A percentile compares a stretch with the other conserved stretches of the same genome.
Evolutionary conservation across 2,797 vertebrate genomes (phyloP).

Genomic region (Bovichtus diacanthus): DNA sequence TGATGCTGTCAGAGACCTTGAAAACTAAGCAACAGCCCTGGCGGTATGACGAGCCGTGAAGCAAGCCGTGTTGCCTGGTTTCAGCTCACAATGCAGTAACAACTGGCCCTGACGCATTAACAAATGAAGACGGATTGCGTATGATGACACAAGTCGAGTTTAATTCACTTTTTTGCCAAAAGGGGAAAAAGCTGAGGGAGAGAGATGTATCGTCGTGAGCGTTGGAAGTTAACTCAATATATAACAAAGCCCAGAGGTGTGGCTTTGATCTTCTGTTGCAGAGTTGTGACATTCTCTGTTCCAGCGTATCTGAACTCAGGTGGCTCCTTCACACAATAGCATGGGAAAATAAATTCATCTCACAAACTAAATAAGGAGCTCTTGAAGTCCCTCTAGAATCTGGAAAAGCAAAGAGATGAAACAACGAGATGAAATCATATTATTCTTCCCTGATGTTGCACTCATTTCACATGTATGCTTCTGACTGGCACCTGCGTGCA

Average conservation of each 20-base stretch:
- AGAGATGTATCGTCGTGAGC: slow-evolving; percentile 47
- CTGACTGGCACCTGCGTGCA: slow-evolving; percentile 44
- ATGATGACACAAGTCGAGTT: slow-evolving; percentile 75
- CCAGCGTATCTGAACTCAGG: slow-evolving; percentile 40
- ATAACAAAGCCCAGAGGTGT: slow-evolving; percentile 75
- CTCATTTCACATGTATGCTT: slow-evolving; percentile 54
- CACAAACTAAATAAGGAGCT: slow-evolving; percentile 51
- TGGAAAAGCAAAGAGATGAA: slow-evolving; percentile 54
- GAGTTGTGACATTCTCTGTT: slow-evolving; percentile 47
- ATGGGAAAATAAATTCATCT: slow-evolving; percentile 55
- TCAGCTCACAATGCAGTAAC: slow-evolving; percentile 60
- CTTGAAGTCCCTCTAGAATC: slow-evolving; percentile 52
- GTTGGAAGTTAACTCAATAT: slow-evolving; percentile 60
- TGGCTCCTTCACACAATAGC: slow-evolving; percentile 51
- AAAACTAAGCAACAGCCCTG: slow-evolving; percentile 53
- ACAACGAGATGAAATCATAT: slow-evolving; percentile 53
- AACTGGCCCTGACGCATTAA: slow-evolving; percentile 62
- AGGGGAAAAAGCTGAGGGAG: slow-evolving; percentile 47
- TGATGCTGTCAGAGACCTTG: slow-evolving; percentile 70
- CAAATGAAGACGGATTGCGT: slow-evolving; percentile 82
- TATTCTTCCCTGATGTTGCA: slow-evolving; percentile 44
- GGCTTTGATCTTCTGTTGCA: slow-evolving; percentile 73
- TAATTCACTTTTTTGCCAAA: slow-evolving; percentile 66
- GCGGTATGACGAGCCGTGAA: slow-evolving; percentile 56
- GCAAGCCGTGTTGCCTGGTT: slow-evolving; percentile 71